Evolutionary conservation across 2,113 vertebrate species (phyloP), one percentile per base, ranked within the genome.

Genomic region (Riparia riparia): DNA sequence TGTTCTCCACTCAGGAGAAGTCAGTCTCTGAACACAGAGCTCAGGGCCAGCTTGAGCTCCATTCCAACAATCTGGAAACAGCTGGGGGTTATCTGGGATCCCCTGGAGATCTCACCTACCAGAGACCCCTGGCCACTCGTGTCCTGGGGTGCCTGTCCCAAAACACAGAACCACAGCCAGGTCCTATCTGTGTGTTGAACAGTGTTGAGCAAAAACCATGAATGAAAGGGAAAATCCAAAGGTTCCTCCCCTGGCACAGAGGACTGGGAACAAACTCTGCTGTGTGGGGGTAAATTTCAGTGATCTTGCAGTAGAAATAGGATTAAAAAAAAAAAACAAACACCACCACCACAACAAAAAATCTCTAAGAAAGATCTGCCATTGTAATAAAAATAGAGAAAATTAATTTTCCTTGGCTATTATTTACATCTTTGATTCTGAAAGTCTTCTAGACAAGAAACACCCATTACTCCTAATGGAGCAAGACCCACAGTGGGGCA

Each of bases 361-460:
- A 15, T 42, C 26, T 76, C 72, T 53, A 41, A 65, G 31, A 58
- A 80, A 84, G n/a, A 77, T 57, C 44, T 90, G 32, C 65, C 29
- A 26, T 6, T 14, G 37, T 37, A 86, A 89, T 61, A 90, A 90
- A 86, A 92, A 64, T 32, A 50, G 18, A 84, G 84, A 69, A 42
- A 90, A 58, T 89, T 92, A 79, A 82, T 93, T 94, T 94, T 86
- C 47, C 49, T 82, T 68, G 49, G 37, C 37, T 96, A 84, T 87
- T 90, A 90, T 83, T 95, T 95, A 58, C 69, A 34, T 84, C 72
- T 93, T 92, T 95, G 83, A 54, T 86, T 83, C 79, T 89, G 72
- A 76, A 85, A 94, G 50, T 47, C 69, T 88, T 88, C 72, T 73
- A 42, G 79, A 70, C 7, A 25, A 96, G 50, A 82, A 95, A 82